phyloP scores from a whole-genome alignment of 2,888 invertebrate genomes.

The Acanthococcus lagerstroemiae region DNA sequence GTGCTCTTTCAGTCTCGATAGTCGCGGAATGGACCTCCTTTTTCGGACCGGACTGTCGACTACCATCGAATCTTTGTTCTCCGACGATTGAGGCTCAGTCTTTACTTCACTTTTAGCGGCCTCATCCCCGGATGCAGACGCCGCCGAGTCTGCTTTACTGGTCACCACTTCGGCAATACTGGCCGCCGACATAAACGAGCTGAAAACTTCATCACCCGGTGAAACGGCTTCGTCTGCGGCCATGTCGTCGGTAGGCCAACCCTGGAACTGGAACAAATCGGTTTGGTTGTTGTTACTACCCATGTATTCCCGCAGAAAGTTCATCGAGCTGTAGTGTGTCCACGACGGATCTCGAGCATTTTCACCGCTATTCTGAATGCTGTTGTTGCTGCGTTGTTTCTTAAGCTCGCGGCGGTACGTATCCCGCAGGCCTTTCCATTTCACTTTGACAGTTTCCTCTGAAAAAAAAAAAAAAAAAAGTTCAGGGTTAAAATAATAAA shows the following conservation, averaged over 20 bases:
- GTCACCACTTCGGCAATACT: background rate
- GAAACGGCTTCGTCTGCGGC: background rate
- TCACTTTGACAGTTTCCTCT: conserved; percentile 26
- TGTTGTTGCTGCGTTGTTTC: conserved; percentile 14
- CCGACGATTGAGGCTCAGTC: conserved; percentile 5
- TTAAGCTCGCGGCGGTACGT: conserved; percentile 24
- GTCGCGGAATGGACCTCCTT: background rate
- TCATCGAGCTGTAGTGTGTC: conserved; percentile 26
- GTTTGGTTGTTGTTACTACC: conserved; percentile 22
- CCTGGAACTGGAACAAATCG: conserved; percentile 17
- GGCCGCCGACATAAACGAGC: conserved; percentile 10
- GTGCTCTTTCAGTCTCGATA: background rate
- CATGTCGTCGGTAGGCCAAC: conserved; percentile 16
- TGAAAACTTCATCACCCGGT: conserved; percentile 6
- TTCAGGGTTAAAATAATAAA: background rate
- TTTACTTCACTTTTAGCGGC: background rate
- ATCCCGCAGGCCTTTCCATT: conserved; percentile 26
- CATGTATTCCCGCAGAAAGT: conserved; percentile 22
- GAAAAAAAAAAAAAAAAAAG: background rate
- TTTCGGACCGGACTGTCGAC: background rate
- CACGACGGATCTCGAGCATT: conserved; percentile 18
- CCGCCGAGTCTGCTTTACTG: background rate
- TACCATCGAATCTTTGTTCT: background rate
- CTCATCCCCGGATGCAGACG: background rate
- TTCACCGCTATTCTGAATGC: conserved; percentile 1